Evolutionary conservation across 2,113 vertebrate genomes (phyloP).

Genomic region (Nesoenas mayeri): DNA sequence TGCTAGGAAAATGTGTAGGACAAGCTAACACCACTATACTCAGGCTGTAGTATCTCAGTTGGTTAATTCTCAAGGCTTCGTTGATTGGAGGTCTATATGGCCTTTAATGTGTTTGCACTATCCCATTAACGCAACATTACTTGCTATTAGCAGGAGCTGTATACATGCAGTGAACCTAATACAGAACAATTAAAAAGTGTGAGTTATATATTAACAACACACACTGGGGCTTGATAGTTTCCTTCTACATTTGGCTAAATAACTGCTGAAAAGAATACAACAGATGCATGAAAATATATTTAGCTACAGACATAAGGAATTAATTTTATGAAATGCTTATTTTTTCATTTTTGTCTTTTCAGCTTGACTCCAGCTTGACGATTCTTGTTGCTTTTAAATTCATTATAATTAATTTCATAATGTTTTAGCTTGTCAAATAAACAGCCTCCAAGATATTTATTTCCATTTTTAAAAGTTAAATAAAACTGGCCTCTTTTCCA

Average conservation of each 20-base stretch:
- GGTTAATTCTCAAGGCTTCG: neutral
- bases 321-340: neutral
- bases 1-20: neutral
- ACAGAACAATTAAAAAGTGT: neutral
- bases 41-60: neutral
- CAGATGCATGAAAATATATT: constrained; percentile 2
- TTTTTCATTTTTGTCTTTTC: neutral
- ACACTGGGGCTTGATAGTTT: neutral
- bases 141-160: neutral
- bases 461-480: neutral
- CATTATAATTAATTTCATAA: neutral
- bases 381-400: neutral
- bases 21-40: neutral
- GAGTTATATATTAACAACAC: neutral
- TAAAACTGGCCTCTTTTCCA: neutral
- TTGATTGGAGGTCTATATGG: neutral
- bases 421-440: neutral
- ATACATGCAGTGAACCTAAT: neutral
- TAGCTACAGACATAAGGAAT: neutral
- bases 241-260: neutral
- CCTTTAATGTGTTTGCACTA: neutral
- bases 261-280: neutral
- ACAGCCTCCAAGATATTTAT: neutral
- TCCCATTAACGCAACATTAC: neutral
- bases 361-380: neutral